Percentiles rank a stretch among this genome's conserved stretches.
These are phyloP conservation scores for Listrodromus nycthemerus DNA, from an alignment of 2,888 invertebrate genomes.

Conservation along the genomic window DNA sequence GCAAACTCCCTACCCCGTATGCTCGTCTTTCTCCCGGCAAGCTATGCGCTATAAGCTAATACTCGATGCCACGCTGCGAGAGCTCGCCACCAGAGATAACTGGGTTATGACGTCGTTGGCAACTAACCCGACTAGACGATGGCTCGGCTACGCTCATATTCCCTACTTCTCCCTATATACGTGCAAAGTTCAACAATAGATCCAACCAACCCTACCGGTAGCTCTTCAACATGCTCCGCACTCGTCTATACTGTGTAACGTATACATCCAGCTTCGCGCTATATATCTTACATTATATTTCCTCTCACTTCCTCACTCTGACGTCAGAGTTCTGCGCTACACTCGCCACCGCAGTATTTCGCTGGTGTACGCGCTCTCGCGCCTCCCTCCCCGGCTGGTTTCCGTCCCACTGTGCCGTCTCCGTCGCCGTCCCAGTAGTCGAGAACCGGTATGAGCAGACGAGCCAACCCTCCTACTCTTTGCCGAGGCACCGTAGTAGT, in stretches of 20 bases:
- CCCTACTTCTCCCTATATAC: constrained; percentile 2
- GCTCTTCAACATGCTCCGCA: constrained; percentile 48
- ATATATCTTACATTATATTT: constrained; percentile 61
- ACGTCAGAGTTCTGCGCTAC: constrained; percentile 64
- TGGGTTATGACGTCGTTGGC: constrained; percentile 78
- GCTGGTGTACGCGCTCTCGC: neutral
- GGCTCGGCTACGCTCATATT: constrained; percentile 46
- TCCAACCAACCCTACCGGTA: constrained; percentile 53
- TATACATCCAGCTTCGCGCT: constrained; percentile 11
- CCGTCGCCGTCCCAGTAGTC: constrained; percentile 51
- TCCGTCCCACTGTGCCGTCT: constrained; percentile 8
- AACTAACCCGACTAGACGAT: constrained; percentile 71
- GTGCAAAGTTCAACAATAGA: constrained; percentile 54
- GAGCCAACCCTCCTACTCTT: constrained; percentile 24
- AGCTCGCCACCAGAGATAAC: constrained; percentile 69
- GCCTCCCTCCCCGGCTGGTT: neutral
- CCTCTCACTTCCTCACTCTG: constrained; percentile 44
- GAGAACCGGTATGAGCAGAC: constrained; percentile 54
- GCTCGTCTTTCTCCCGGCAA: neutral
- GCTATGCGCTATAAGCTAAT: constrained; percentile 54
- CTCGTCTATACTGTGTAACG: constrained; percentile 9
- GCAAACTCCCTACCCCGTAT: neutral
- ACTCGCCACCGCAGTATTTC: constrained; percentile 19
- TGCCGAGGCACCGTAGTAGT: constrained; percentile 15
- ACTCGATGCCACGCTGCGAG: constrained; percentile 46